Evolutionary conservation across 92 coral and sea anemone species (phyloP).

Genomic region (Bergia sp.): DNA sequence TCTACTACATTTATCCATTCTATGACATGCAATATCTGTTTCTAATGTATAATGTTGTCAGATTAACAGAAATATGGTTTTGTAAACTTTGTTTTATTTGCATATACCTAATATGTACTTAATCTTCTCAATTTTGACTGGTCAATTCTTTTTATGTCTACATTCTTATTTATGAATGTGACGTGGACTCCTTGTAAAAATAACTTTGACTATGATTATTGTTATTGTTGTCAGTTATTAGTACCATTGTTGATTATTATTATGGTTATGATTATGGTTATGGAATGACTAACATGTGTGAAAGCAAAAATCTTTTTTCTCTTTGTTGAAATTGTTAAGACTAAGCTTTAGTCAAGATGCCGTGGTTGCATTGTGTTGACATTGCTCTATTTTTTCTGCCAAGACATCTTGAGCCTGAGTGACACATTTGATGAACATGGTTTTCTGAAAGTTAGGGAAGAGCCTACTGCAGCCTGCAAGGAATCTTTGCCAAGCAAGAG

Average conservation of each 20-base stretch:
- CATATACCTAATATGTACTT: too few species aligned
- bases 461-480: conserved; percentile 45
- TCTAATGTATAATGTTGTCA: not conserved
- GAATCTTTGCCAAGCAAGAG: conserved; percentile 60
- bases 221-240: too few species aligned
- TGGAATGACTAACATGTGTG: too few species aligned
- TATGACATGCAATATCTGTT: not conserved
- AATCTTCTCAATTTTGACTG: too few species aligned
- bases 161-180: too few species aligned
- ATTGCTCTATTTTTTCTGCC: not conserved
- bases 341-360: not conserved
- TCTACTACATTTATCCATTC: not conserved
- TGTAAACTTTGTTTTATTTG: not conserved
- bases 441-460: conserved; percentile 62
- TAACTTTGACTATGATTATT: too few species aligned
- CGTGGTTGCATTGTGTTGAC: not conserved
- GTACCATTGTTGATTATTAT: too few species aligned
- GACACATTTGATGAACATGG: conserved; percentile 84
- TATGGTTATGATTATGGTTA: not conserved
- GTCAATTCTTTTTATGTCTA: too few species aligned
- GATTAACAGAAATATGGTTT: not conserved
- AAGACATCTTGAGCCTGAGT: conserved; percentile 81
- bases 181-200: too few species aligned
- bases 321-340: too few species aligned
- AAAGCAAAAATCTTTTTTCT: too few species aligned